These are phyloP conservation scores for Lordiphosa clarofinis DNA, from an alignment of 1,140 invertebrate genomes.

Conservation along the genomic window DNA sequence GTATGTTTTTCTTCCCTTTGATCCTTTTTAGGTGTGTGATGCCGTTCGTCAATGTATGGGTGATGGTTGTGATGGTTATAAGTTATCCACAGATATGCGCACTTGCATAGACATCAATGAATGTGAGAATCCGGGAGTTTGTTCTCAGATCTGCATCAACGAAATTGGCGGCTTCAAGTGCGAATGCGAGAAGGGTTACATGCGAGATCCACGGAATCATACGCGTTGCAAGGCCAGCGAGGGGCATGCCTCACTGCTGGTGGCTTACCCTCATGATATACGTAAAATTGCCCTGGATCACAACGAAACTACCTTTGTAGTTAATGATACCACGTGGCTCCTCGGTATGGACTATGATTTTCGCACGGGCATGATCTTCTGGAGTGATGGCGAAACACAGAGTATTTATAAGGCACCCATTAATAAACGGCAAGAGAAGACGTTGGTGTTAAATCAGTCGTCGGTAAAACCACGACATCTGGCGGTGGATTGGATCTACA, in stretches of 20 bases:
- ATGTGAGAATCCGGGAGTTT: conserved; percentile 91
- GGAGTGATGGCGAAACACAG: conserved; percentile 94
- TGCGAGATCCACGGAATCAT: conserved; percentile 89
- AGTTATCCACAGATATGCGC: too few species aligned
- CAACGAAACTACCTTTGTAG: conserved; percentile 93
- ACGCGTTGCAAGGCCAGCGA: conserved; percentile 93
- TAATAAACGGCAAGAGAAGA: conserved; percentile 91
- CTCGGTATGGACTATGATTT: conserved; percentile 94
- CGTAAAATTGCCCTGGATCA: conserved; percentile 93
- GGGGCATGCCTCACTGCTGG: conserved; percentile 91
- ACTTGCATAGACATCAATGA: conserved; percentile 96
- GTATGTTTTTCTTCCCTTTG: too few species aligned
- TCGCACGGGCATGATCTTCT: conserved; percentile 94
- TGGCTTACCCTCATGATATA: conserved; percentile 92
- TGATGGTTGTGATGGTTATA: too few species aligned
- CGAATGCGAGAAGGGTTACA: conserved; percentile 92
- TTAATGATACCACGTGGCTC: conserved; percentile 92
- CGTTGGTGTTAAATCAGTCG: conserved; percentile 90
- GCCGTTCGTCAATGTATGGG: too few species aligned
- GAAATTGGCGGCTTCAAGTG: conserved; percentile 96
- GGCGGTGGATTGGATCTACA: conserved; percentile 98
- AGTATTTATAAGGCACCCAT: conserved; percentile 96
- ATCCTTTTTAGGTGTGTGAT: too few species aligned
- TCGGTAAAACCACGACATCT: too few species aligned
- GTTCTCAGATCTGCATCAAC: conserved; percentile 96